Evolutionary conservation across 2,797 vertebrate genomes (phyloP), one percentile per base, ranked within the genome.

Genomic region (Microhierax caerulescens): DNA sequence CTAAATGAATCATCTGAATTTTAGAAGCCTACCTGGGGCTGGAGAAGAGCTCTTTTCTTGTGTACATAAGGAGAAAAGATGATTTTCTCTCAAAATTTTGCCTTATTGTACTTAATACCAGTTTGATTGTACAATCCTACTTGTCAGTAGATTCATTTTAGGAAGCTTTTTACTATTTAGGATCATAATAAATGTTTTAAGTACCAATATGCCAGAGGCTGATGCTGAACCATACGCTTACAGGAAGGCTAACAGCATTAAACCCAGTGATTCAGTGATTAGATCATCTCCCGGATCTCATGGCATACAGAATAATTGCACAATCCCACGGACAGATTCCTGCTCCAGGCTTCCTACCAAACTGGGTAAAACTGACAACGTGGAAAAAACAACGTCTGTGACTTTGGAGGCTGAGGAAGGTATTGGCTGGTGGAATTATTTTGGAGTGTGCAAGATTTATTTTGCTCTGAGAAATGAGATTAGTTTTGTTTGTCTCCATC

Each of bases 401-500:
- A 74, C 73, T 96, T 81, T 78, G 57, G 51, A 95, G 75, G 56
- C 63, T 59, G 85, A 95, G 51, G 32, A 56, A 76, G n/a, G 30
- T 82, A 79, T 92, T 93, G 60, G 72, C 78, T 78, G 34, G 53
- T 82, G 59, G 60, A 92, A 85, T 85, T 84, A 63, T 78, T 96
- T 88, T 68, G 25, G 39, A 74, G 28, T 20, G 7, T 36, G 13
- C 1, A 39, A 64, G 21, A 83, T 86, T 96, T 77, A 21, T 84
- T 80, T 85, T 67, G 94, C 88, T 68, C 25, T 83, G 87, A 72
- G 47, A 95, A 96, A 97, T 85, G 5, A 93, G 70, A 91, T 90
- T 47, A n/a, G 36, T 25, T 84, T 15, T 90, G 68, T 95, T 95
- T 96, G 39, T 93, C 63, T 93, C 93, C 75, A 89, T 94, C 22